Conservation (phyloP, 2,113 vertebrate genomes). For the Marmota flaviventris region DNA sequence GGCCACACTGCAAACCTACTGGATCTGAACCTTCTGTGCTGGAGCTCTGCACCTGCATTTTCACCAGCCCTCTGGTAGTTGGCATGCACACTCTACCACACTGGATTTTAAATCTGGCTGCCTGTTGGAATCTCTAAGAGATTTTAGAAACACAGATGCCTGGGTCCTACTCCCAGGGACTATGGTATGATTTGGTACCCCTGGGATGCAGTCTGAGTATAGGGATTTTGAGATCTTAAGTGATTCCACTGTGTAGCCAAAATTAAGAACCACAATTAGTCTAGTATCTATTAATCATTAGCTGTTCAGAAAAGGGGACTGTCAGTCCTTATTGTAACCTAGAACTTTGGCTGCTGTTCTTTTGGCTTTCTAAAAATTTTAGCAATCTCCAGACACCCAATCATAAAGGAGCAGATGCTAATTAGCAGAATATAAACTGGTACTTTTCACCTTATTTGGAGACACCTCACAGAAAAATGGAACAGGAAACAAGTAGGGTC, state of each 20-base stretch:
- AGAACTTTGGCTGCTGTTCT: not conserved
- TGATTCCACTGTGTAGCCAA: not conserved
- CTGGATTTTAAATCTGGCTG: not conserved
- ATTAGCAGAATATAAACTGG: not conserved
- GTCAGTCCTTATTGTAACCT: rapidly evolving
- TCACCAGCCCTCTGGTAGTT: too few relatives aligned
- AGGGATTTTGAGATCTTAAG: not conserved
- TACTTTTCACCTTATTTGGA: not conserved
- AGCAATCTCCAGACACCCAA: not conserved
- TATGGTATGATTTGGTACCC: rapidly evolving
- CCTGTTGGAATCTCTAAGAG: too few relatives aligned
- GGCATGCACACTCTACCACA: rapidly evolving
- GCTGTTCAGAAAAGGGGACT: not conserved
- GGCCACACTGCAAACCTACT: not conserved
- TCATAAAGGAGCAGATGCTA: not conserved
- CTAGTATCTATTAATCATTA: not conserved
- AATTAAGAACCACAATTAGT: rapidly evolving
- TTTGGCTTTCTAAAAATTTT: not conserved
- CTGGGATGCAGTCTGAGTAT: too few relatives aligned
- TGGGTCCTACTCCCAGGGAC: not conserved
- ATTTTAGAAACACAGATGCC: not conserved
- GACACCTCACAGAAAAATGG: not conserved
- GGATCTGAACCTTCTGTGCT: not conserved
- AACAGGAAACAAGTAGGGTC: not conserved
- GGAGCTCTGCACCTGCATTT: rapidly evolving